phyloP scores from a whole-genome alignment of 37 sponge, comb jelly and placozoan species.

The Sycon ciliatum region DNA sequence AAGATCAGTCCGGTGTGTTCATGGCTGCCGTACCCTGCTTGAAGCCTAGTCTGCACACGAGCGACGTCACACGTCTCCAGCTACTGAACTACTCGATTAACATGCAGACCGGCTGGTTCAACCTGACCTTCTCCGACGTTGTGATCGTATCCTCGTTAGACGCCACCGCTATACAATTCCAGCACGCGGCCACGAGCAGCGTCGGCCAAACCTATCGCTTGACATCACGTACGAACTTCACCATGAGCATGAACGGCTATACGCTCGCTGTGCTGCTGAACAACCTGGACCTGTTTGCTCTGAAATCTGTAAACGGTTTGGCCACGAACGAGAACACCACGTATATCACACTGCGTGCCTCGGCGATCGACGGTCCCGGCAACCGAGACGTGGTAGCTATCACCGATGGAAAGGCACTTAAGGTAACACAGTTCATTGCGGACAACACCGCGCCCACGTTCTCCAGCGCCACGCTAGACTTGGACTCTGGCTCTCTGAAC shows the following conservation, averaged over 20 bases:
- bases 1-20: background rate
- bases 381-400: slow-evolving; percentile 35
- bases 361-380: slow-evolving; percentile 51
- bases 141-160: background rate
- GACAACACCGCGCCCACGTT: slow-evolving; percentile 37
- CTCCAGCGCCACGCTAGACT: background rate
- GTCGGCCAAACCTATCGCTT: background rate
- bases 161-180: background rate
- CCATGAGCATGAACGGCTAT: slow-evolving; percentile 23
- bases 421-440: slow-evolving; percentile 26
- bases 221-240: background rate
- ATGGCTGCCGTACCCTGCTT: slow-evolving; percentile 18
- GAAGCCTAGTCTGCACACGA: background rate
- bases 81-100: background rate
- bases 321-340: background rate
- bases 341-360: background rate
- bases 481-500: slow-evolving; percentile 34
- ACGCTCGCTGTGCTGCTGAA: slow-evolving; percentile 42
- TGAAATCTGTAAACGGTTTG: slow-evolving; percentile 32
- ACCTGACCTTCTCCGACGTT: background rate
- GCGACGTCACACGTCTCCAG: background rate
- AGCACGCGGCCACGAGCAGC: background rate
- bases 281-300: slow-evolving; percentile 47
- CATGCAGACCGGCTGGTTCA: background rate
- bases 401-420: slow-evolving; percentile 19